A percentile compares a stretch with the other conserved stretches of the same genome.
These are phyloP conservation scores for Pampus argenteus DNA, from an alignment of 2,797 vertebrate genomes.

Conservation along the genomic window DNA sequence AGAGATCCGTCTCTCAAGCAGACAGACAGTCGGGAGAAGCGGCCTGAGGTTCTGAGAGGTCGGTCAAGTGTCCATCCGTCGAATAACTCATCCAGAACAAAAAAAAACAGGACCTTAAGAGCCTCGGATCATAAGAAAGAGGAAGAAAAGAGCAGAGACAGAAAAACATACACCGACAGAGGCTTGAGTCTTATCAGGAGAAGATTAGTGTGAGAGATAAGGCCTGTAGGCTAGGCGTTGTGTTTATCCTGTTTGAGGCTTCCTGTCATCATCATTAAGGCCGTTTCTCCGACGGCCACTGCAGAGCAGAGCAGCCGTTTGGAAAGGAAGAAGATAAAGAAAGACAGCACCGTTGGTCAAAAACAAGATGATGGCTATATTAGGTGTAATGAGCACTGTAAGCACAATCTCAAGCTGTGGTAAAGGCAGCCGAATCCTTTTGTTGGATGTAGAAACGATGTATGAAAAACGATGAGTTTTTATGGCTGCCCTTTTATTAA, in stretches of 20 bases:
- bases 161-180: constrained; percentile 66
- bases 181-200: constrained; percentile 75
- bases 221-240: constrained; percentile 73
- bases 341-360: constrained; percentile 66
- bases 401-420: constrained; percentile 26
- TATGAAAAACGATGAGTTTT: too few species aligned
- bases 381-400: constrained; percentile 54
- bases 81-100: constrained; percentile 56
- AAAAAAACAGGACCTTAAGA: constrained; percentile 55
- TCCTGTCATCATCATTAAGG: constrained; percentile 85
- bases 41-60: constrained; percentile 51
- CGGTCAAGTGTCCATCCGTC: constrained; percentile 48
- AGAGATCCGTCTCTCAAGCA: constrained; percentile 42
- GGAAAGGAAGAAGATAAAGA: constrained; percentile 71
- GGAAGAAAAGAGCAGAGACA: constrained; percentile 65
- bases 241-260: constrained; percentile 78
- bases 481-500: neutral
- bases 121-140: constrained; percentile 54
- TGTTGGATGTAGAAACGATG: constrained; percentile 14
- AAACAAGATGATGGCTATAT: constrained; percentile 60
- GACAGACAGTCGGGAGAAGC: constrained; percentile 24
- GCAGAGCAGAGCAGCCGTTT: constrained; percentile 76
- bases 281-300: constrained; percentile 66
- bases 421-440: constrained; percentile 20
- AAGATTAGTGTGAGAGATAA: constrained; percentile 79